Base-by-base conservation (phyloP, 2,797 vertebrate genomes). In the Urocyon cinereoargenteus region DNA sequence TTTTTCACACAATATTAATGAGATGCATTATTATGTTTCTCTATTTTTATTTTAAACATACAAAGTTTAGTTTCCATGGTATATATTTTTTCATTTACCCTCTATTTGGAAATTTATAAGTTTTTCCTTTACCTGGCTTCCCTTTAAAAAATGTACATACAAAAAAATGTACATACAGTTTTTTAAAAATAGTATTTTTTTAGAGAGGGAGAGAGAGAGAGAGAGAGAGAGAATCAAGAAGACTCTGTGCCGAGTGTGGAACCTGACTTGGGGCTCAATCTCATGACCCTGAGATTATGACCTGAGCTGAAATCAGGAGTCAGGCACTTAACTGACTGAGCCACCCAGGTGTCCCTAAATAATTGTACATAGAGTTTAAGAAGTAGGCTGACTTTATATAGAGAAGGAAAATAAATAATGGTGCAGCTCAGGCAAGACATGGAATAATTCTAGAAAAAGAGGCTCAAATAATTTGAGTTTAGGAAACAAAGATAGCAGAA, bases 401-500 rank as follows among this genome's bases (percentile, higher is more conserved):
- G 0, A 22, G 81, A n/a, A 51, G 15, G 3, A 82, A 31, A 70
- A 5, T 5, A 78, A 82, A 49, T 57, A 90, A 86, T 19, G 70
- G 73, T 68, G 61, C 10, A 68, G 13, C n/a, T 94, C 40, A 22
- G 8, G 22, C 62, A 49, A n/a, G 51, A 79, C 16, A 51, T 16
- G 77, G 40, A 36, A 68, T 86, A 31, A 59, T 31, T 90, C 66
- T 83, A 45, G 49, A 34, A 73, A 31, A 93, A 68, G 28, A 24
- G 62, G 4, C 18, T 86, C 19, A 64, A 78, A 79, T 40, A 73
- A n/a, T 75, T 62, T 45, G 14, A 85, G 36, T 31, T 84, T 66
- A 81, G 78, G 68, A 93, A 79, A 92, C 21, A 61, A 70, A 64
- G 11, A 64, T 10, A 31, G 26, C 92, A 92, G 79, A 89, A 91